Evolutionary conservation across 2,888 invertebrate species (phyloP), one percentile per base, ranked within the genome.

Genomic region (Diarsia mendica): DNA sequence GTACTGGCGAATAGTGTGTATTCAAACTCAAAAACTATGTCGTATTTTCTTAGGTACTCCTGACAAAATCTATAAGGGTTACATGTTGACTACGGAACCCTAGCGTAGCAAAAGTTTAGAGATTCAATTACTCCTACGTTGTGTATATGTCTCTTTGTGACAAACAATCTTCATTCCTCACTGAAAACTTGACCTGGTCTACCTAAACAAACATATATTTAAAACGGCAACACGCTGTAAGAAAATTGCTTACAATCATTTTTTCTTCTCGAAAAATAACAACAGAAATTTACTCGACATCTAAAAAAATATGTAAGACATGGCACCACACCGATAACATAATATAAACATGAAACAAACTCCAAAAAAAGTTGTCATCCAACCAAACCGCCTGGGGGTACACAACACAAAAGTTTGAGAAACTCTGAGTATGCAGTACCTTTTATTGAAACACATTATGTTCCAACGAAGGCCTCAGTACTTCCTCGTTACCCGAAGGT

Each of bases 361-460:
- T 61, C 66, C 33, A 9, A 60, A 55, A 61, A 66, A 79, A 69
- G 33, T 79, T 61, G 70, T 23, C 39, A 60, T 69, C 20, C 48
- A 48, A 63, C 44, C 13, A 61, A 68, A 67, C 73, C 66, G 75
- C 61, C 68, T 65, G 39, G 33, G 68, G 70, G 60, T 13, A 33
- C 70, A 39, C n/a, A 11, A 67, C 18, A 20, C 11, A 58, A 80
- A 85, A 77, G 46, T 78, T 85, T 83, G 83, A 81, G 80, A 74
- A 61, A 58, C 69, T 69, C 65, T 66, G 83, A 64, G 60, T 71
- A 51, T 75, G 72, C 81, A 77, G 72, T 78, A 82, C 79, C 69
- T 84, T 87, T 87, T 86, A 87, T 88, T 84, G 79, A 75, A 80
- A 79, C 81, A 84, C 77, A 79, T 83, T 80, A 87, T 82, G 61